Evolutionary conservation across 2,888 invertebrate genomes (phyloP).

Genomic region (Hofmannophila pseudospretella): DNA sequence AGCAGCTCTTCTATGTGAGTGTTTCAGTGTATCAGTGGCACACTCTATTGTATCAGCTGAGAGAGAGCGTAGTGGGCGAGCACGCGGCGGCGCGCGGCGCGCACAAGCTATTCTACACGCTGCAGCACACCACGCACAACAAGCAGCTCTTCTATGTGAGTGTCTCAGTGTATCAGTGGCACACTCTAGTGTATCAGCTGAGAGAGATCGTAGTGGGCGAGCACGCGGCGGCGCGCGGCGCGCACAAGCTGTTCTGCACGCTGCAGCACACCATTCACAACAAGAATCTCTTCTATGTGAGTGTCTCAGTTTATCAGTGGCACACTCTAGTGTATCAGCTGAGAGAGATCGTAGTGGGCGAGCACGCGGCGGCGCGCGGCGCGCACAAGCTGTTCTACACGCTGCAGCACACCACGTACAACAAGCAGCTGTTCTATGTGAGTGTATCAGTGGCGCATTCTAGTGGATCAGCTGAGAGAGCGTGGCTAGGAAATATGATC

Average conservation of each 20-base stretch:
- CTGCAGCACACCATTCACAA: constrained; percentile 91
- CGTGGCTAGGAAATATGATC: no score
- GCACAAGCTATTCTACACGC: constrained; percentile 89
- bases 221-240: constrained; percentile 89
- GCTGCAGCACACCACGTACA: constrained; percentile 89
- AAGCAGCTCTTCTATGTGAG: constrained; percentile 95
- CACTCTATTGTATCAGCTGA: constrained; percentile 80
- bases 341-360: constrained; percentile 86
- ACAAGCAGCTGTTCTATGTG: constrained; percentile 94
- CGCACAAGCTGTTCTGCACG: constrained; percentile 90
- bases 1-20: constrained; percentile 94
- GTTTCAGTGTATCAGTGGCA: no score
- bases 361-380: constrained; percentile 89
- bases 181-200: constrained; percentile 81
- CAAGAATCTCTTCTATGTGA: constrained; percentile 94
- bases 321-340: constrained; percentile 82
- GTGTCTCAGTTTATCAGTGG: no score
- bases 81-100: constrained; percentile 91
- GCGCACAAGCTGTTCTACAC: constrained; percentile 92
- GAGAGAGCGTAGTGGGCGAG: constrained; percentile 87
- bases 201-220: constrained; percentile 87
- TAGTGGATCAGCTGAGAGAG: no score
- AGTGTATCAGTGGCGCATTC: no score
- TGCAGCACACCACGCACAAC: constrained; percentile 91
- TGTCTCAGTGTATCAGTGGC: no score